phyloP scores from a whole-genome alignment of 2,113 vertebrate genomes.

The Mellivora capensis region DNA sequence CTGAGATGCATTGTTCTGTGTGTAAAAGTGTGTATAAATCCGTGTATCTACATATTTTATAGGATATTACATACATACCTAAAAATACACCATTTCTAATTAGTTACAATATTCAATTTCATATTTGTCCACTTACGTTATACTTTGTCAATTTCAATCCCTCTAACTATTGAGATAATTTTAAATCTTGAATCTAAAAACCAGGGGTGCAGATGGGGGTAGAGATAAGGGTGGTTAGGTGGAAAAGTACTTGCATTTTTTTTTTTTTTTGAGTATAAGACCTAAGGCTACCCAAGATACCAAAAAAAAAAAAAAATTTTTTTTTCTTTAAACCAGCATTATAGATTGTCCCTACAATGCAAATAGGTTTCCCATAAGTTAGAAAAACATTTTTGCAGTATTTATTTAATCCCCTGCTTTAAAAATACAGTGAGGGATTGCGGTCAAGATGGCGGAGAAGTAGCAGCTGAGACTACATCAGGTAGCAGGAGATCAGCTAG shows the following conservation, averaged over 20 bases:
- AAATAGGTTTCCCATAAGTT: not conserved
- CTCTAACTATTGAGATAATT: not conserved
- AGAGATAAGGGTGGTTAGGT: not conserved
- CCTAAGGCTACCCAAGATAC: not conserved
- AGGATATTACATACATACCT: not conserved
- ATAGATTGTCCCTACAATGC: not conserved
- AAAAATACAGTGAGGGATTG: too few species aligned
- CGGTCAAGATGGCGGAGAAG: too few species aligned
- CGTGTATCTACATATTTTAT: not conserved
- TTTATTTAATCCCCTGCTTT: not conserved
- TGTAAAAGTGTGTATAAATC: not conserved
- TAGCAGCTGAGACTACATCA: too few species aligned
- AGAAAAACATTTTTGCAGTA: not conserved
- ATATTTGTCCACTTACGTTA: not conserved
- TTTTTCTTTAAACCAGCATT: not conserved
- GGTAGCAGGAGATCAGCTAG: too few species aligned
- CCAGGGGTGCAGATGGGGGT: not conserved
- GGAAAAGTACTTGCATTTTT: not conserved
- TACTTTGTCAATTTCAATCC: not conserved
- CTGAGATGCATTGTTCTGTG: not conserved
- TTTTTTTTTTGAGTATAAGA: not conserved
- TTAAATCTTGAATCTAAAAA: constrained; percentile 4
- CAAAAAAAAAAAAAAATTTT: not conserved
- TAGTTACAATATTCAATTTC: not conserved
- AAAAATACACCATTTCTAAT: not conserved